Percentiles rank a stretch among this genome's conserved stretches.
phyloP scores from a whole-genome alignment of 2,797 vertebrate genomes.

The Apogon hyalosoma region DNA sequence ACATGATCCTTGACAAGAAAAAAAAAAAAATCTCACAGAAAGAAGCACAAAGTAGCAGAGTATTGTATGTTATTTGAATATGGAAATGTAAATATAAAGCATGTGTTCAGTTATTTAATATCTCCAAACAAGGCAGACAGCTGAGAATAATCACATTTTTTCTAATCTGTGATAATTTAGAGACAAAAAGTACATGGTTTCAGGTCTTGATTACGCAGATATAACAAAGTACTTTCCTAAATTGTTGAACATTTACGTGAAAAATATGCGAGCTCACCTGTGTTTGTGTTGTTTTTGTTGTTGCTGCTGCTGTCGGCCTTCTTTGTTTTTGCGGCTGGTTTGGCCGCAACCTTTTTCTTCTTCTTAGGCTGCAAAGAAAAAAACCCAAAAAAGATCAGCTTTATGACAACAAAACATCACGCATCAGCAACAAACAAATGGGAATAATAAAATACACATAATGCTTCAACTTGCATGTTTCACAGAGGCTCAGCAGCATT shows the following conservation, averaged over 20 bases:
- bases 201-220: too few species aligned
- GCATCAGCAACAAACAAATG: neutral
- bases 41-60: too few species aligned
- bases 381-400: neutral
- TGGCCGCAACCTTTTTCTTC: conserved; percentile 74
- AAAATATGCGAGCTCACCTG: conserved; percentile 77
- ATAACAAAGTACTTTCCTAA: neutral
- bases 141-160: too few species aligned
- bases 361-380: conserved; percentile 86
- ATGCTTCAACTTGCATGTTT: too few species aligned
- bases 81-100: too few species aligned
- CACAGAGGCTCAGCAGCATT: neutral
- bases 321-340: conserved; percentile 88
- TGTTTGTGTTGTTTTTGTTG: conserved; percentile 86
- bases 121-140: too few species aligned
- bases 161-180: too few species aligned
- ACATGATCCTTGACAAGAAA: neutral
- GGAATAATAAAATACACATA: too few species aligned
- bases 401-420: neutral
- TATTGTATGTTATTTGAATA: too few species aligned
- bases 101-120: too few species aligned
- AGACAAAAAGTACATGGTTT: too few species aligned
- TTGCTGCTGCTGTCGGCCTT: conserved; percentile 96
- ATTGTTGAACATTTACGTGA: neutral
- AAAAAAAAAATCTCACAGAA: neutral